These are phyloP conservation scores for Rugalucina vietnamica DNA, from an alignment of 2,888 invertebrate species.

Conservation along the genomic window DNA sequence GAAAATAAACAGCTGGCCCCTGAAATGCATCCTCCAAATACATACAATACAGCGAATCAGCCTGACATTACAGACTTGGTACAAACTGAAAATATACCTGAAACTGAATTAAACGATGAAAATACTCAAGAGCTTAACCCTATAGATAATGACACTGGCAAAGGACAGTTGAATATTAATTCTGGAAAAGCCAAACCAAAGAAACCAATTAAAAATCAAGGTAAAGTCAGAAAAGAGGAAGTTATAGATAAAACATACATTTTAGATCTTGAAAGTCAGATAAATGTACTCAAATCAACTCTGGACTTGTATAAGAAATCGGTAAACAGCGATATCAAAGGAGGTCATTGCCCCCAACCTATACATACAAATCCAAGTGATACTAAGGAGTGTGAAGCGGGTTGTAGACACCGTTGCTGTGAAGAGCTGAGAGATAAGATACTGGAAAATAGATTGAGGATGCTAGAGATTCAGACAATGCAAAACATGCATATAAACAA, in stretches of 20 bases:
- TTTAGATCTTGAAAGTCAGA: neutral
- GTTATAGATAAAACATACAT: neutral
- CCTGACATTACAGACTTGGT: too few relatives aligned
- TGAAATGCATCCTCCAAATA: too few relatives aligned
- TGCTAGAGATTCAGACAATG: neutral
- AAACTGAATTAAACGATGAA: too few relatives aligned
- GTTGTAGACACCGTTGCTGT: neutral
- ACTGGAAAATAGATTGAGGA: neutral
- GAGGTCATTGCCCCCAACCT: neutral
- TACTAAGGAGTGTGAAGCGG: too few relatives aligned
- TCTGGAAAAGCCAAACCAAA: constrained; percentile 1
- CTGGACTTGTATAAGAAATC: neutral
- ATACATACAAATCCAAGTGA: neutral
- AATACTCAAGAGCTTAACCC: too few relatives aligned
- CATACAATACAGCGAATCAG: too few relatives aligned
- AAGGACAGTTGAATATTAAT: too few relatives aligned
- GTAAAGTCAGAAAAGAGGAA: neutral
- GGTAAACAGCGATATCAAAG: neutral
- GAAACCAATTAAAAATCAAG: neutral
- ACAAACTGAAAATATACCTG: too few relatives aligned
- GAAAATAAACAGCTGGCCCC: too few relatives aligned
- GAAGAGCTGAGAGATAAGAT: neutral
- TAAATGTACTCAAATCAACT: neutral
- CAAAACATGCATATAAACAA: neutral
- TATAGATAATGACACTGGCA: too few relatives aligned